phyloP scores from a whole-genome alignment of 2,113 vertebrate species.

The Clarias gariepinus region DNA sequence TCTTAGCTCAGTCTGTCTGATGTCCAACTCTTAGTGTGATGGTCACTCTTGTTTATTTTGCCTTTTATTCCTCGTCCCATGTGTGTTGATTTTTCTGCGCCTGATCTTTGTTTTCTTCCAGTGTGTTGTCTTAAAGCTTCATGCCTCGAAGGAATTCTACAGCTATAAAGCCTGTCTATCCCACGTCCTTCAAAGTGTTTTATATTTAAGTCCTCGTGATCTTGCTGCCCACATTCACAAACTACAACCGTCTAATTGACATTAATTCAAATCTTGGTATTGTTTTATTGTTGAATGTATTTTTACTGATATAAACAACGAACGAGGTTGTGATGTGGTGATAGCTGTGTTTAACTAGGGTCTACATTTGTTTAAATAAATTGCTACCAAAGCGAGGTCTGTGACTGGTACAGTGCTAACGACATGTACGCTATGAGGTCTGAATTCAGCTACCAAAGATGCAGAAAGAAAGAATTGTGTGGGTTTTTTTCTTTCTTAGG shows the following conservation, averaged over 20 bases:
- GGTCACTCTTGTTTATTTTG: neutral
- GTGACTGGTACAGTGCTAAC: neutral
- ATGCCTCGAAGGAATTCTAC: neutral
- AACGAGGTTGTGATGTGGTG: neutral
- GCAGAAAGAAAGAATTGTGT: neutral
- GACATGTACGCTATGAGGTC: neutral
- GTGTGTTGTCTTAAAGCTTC: slow-evolving; percentile 32
- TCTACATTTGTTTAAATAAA: neutral
- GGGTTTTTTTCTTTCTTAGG: neutral
- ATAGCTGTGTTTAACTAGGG: neutral
- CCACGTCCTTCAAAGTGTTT: neutral
- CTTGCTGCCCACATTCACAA: neutral
- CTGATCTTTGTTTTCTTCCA: slow-evolving; percentile 44
- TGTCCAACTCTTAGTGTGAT: neutral
- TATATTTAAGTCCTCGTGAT: neutral
- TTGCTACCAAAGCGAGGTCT: neutral
- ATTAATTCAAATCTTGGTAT: neutral
- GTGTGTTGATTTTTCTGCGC: slow-evolving; percentile 17
- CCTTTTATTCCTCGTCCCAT: neutral
- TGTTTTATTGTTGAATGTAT: neutral
- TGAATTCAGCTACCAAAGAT: neutral
- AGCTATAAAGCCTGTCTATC: neutral
- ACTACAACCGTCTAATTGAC: neutral
- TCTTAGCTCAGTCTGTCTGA: slow-evolving; percentile 51
- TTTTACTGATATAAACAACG: neutral